Conservation (phyloP, 2,113 vertebrate genomes). For the Columba janthina region DNA sequence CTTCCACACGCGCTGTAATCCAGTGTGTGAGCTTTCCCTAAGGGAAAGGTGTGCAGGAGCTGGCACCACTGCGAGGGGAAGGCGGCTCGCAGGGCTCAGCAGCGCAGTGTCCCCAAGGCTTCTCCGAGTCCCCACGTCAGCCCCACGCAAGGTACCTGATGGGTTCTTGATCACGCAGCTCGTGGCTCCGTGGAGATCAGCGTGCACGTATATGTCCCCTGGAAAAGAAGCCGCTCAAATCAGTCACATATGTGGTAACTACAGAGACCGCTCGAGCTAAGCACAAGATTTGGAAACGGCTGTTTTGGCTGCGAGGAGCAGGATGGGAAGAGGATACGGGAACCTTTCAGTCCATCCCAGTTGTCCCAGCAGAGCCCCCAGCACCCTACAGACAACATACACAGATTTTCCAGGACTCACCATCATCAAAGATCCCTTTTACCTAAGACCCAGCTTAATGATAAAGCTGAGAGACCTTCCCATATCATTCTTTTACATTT, state of each 20-base stretch:
- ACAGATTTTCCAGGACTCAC: background rate
- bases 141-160: slow-evolving; percentile 77
- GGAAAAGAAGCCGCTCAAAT: background rate
- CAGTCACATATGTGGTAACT: background rate
- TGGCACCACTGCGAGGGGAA: too few relatives aligned
- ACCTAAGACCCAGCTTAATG: background rate
- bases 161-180: slow-evolving; percentile 97
- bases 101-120: too few relatives aligned
- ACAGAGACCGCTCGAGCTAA: background rate
- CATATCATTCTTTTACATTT: background rate
- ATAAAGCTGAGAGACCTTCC: background rate
- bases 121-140: background rate
- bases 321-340: background rate
- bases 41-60: too few relatives aligned
- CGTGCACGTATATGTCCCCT: slow-evolving; percentile 97
- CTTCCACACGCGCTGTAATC: accelerated
- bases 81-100: too few relatives aligned
- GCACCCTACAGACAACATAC: background rate
- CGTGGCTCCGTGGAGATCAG: slow-evolving; percentile 95
- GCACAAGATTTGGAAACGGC: background rate
- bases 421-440: background rate
- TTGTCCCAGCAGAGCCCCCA: background rate
- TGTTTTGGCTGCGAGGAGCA: background rate
- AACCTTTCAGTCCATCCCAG: background rate
- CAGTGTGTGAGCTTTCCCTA: accelerated